Evolutionary conservation across 1,140 invertebrate species (phyloP), one percentile per base, ranked within the genome.

Genomic region (Acromyrmex echinatior): DNA sequence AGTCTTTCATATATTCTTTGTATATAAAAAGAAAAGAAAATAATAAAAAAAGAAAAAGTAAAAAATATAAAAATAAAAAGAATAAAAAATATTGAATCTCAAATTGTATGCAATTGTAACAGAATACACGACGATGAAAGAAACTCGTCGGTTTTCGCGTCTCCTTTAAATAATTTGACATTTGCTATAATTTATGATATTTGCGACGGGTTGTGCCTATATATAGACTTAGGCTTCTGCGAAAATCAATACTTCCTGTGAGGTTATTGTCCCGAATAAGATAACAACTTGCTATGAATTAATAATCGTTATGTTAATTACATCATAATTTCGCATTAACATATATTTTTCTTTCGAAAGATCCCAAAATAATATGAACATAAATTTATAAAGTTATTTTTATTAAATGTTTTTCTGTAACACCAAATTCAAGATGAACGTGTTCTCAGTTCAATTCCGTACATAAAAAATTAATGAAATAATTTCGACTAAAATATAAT

Each of bases 221-320:
- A 45, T 45, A 45, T 10, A 10, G 39, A 45, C 25, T 74, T 62
- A 74, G 21, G 45, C 68, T 73, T 62, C 25, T 70, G 25, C 31
- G 62, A 84, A 73, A 84, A 84, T 84, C 80, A 49, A 84, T 84
- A 84, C n/a, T 4, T 84, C 14, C 4, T 10, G 56, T 56, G 80
- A 51, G 56, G 70, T 74, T 74, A 35, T 74, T 84, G 80, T 39
- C 45, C 77, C 39, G 77, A 49, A 39, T 16, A 74, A 28, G 39
- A 63, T 84, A 74, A 74, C 53, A 80, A 68, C 49, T 66, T 35
- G 35, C 70, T 28, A n/a, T 25, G 79, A 21, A 71, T 62, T 73
- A 74, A 60, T 51, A 31, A 70, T 6, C 16, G 68, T 62, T 56
- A 84, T 0, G 39, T 84, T 76, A 18, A 49, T 62, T 84, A 63